Evolutionary conservation across 2,888 invertebrate genomes (phyloP), one percentile per base, ranked within the genome.

Genomic region (Tipula helvola): DNA sequence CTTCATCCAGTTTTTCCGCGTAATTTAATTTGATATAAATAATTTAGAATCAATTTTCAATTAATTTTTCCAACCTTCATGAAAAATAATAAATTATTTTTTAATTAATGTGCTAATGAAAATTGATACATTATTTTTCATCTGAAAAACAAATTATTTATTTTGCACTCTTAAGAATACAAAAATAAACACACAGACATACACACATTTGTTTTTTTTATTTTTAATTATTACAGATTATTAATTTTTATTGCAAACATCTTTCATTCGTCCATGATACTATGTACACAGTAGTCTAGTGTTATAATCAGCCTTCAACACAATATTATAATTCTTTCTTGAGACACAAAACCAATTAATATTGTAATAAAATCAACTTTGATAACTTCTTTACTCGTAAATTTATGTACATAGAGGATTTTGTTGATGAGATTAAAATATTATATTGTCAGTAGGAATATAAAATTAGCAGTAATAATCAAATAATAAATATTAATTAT

Each of bases 71-170:
- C 3, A 57, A 57, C 16, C 3, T 28, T 16, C 52, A 44, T 41
- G 5, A 71, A 71, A 71, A 71, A 71, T 71, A 71, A 71, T 71
- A 28, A 71, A 71, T 71, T 71, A 71, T 71, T 28, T 71, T 71
- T 71, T 71, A 71, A 71, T 71, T 71, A 71, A 71, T 71, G 71
- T 71, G 71, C 71, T 71, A 71, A 71, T 71, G 71, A 71, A 71
- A 71, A 71, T 71, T 71, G 71, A 71, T 71, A 71, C 71, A 71
- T 71, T 71, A 71, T 71, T 71, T 28, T 71, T 71, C 71, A 71
- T 71, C 28, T 71, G 28, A 8, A 28, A 71, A 71, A 18, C 71
- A 71, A 71, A 71, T 71, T 71, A 28, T 71, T 28, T 28, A 10
- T 71, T 28, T 71, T 71, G 28, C 28, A 52, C 28, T 12, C 71